Evolutionary conservation across 1,140 invertebrate species (phyloP).

Genomic region (Drusus annulatus): DNA sequence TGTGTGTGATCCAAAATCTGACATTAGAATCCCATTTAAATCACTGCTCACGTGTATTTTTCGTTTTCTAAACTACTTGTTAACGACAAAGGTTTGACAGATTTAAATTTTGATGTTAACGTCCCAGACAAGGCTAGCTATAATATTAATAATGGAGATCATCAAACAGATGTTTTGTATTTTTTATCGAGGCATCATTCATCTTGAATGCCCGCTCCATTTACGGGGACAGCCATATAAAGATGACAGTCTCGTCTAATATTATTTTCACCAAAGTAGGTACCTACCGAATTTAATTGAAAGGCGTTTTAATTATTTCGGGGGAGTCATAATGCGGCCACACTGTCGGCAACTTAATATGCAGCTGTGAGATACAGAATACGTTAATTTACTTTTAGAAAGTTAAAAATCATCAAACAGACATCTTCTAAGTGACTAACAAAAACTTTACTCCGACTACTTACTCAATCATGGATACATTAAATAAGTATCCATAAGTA

Average conservation of each 20-base stretch:
- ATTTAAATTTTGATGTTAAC: no score
- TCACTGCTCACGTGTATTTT: no score
- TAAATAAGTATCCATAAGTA: no score
- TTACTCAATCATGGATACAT: no score
- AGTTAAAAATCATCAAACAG: conserved; percentile 3
- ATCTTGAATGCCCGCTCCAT: neutral
- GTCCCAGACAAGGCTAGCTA: no score
- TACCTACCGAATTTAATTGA: conserved; percentile 20
- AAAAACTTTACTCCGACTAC: neutral
- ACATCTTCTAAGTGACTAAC: neutral
- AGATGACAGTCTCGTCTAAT: neutral
- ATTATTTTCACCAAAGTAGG: neutral
- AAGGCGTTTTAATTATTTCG: conserved; percentile 18
- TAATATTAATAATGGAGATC: no score
- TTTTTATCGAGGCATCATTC: no score
- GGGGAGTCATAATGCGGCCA: neutral
- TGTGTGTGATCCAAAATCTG: no score
- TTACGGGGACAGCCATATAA: neutral
- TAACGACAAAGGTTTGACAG: no score
- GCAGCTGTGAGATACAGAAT: conserved; percentile 9
- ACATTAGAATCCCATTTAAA: no score
- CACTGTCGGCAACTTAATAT: conserved; percentile 12
- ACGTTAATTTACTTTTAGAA: conserved; percentile 18
- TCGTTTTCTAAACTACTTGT: no score
- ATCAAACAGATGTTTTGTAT: no score